Base-by-base conservation (phyloP, 2,888 invertebrate genomes). In the Thereva nobilitata region DNA sequence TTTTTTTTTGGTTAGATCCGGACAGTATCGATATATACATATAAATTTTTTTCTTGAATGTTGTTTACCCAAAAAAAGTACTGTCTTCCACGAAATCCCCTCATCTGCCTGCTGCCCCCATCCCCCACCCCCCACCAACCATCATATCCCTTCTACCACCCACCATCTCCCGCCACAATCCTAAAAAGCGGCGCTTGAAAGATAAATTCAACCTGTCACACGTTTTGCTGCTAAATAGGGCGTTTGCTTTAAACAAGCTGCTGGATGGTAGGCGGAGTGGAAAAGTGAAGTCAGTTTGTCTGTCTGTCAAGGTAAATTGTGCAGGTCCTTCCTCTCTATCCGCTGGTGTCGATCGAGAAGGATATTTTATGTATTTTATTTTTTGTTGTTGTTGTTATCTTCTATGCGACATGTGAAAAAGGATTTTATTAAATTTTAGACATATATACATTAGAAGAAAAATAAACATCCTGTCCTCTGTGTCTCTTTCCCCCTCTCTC, bases 171-270 rank as follows among this genome's bases (percentile, higher is more conserved):
- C 61, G 50, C 49, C 61, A 61, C 50, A 50, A 50, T 61, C 47
- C 50, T 42, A 61, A 23, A 23, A 23, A 23, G 61, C 47, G 38
- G 45, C 38, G 57, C 50, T 61, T 40, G 41, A 41, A 61, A 61
- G 50, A 61, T 41, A 61, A 50, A 61, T 61, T 61, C 61, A 35
- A 50, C 50, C 41, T 40, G 41, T 61, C 61, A 61, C 61, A 61
- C 57, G 10, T 45, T 59, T 9, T 50, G 34, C 35, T 50, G 7
- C 23, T 35, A 50, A 42, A 49, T 53, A n/a, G 40, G n/a, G 38
- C 38, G 40, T 10, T 42, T 40, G 37, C 5, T 40, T 53, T 12
- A 10, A 40, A 5, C 8, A 9, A 38, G 52, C 23, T 52, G 8
- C 23, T 12, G 55, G 42, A 40, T 38, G 57, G 12, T 23, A 50